phyloP scores from a whole-genome alignment of 2,113 vertebrate genomes.

The Nibea coibor region DNA sequence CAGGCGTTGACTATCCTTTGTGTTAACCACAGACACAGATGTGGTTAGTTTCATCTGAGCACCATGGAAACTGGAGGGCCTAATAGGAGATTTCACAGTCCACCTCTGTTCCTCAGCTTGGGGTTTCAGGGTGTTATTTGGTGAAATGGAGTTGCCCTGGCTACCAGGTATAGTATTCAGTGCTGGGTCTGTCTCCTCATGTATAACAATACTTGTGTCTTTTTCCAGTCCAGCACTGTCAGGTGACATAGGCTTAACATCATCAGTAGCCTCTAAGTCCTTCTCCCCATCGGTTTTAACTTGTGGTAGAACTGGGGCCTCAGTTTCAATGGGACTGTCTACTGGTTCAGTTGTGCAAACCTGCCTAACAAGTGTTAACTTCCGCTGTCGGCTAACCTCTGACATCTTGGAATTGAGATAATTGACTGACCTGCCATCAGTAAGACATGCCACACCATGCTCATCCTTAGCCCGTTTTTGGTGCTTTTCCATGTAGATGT shows the following conservation, averaged over 20 bases:
- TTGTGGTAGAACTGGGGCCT: conserved; percentile 78
- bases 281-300: conserved; percentile 73
- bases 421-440: conserved; percentile 84
- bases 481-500: conserved; percentile 99
- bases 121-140: conserved; percentile 79
- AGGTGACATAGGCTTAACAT: conserved; percentile 69
- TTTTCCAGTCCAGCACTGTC: conserved; percentile 82
- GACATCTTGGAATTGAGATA: conserved; percentile 83
- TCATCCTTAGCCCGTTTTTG: conserved; percentile 98
- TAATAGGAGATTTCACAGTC: conserved; percentile 80
- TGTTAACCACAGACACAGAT: conserved; percentile 81
- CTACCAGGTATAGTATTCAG: conserved; percentile 71
- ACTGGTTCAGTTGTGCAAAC: conserved; percentile 93
- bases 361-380: conserved; percentile 92
- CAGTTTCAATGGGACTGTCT: conserved; percentile 88
- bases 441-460: conserved; percentile 88
- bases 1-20: conserved; percentile 85
- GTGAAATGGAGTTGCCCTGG: conserved; percentile 57
- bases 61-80: conserved; percentile 75
- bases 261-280: conserved; percentile 72
- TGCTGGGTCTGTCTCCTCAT: conserved; percentile 47
- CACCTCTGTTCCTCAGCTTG: conserved; percentile 83
- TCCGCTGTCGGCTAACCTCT: conserved; percentile 89
- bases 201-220: conserved; percentile 72
- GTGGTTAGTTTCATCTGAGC: conserved; percentile 83